phyloP scores from a whole-genome alignment of 2,113 vertebrate genomes.

The Crocuta crocuta region DNA sequence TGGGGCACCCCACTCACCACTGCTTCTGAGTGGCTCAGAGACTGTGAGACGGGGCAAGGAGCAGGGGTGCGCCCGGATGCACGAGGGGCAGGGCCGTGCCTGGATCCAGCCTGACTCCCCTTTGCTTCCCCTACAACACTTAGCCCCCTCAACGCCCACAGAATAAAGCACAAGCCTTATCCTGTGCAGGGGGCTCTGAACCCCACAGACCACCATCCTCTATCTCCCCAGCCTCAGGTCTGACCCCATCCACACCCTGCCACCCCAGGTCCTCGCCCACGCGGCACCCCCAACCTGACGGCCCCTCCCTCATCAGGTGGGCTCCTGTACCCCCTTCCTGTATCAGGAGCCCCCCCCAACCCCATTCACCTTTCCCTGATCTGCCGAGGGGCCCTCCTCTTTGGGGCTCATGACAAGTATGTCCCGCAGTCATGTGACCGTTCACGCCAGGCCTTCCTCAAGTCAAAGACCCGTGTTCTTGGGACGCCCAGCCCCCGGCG shows the following conservation, averaged over 20 bases:
- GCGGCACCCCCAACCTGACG: neutral
- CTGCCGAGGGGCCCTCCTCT: neutral
- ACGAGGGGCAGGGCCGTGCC: neutral
- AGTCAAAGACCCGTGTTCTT: neutral
- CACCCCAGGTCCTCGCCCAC: neutral
- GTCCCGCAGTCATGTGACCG: neutral
- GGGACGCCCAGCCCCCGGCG: neutral
- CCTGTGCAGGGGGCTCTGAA: fast-evolving
- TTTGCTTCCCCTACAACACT: no score
- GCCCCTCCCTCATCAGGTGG: neutral
- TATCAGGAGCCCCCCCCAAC: neutral
- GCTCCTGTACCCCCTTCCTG: fast-evolving
- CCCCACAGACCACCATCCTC: fast-evolving
- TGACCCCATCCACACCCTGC: fast-evolving
- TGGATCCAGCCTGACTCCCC: neutral
- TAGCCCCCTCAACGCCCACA: fast-evolving
- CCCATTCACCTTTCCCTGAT: no score
- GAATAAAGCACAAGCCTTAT: neutral
- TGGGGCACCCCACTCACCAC: fast-evolving
- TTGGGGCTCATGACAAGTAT: fast-evolving
- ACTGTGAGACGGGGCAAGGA: neutral
- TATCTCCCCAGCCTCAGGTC: neutral
- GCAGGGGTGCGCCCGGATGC: neutral
- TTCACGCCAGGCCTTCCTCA: fast-evolving
- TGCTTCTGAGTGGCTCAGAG: neutral